Conservation (phyloP, 2,113 vertebrate genomes). For the Conger conger region DNA sequence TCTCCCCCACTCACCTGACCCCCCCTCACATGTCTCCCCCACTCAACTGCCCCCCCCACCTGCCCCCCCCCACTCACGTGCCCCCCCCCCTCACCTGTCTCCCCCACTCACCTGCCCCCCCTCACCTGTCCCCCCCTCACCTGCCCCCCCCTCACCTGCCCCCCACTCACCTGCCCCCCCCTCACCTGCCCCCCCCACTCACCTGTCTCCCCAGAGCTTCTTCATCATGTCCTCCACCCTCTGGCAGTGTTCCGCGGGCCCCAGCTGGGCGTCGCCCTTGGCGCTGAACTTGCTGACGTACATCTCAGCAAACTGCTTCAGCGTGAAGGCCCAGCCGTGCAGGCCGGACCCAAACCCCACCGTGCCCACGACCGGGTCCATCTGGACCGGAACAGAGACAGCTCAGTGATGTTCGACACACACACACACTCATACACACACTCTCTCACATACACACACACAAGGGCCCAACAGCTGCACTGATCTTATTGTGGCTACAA, state of each 20-base stretch:
- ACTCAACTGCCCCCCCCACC: constrained; percentile 88
- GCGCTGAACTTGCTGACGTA: constrained; percentile 91
- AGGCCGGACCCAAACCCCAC: constrained; percentile 95
- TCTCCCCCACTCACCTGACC: constrained; percentile 72
- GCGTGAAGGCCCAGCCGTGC: constrained; percentile 95
- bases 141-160: too few relatives aligned
- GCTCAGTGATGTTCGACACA: neutral
- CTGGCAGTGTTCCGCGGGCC: constrained; percentile 78
- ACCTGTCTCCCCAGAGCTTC: constrained; percentile 96
- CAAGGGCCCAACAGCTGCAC: too few relatives aligned
- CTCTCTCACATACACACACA: too few relatives aligned
- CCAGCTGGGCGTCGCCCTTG: constrained; percentile 83
- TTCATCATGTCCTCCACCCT: constrained; percentile 99
- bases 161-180: constrained; percentile 82
- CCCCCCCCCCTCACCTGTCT: constrained; percentile 70
- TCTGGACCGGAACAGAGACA: constrained; percentile 55
- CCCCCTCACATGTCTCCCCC: constrained; percentile 77
- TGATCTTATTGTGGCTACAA: too few relatives aligned
- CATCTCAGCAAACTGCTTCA: constrained; percentile 98
- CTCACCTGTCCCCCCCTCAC: constrained; percentile 89
- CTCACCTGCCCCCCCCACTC: neutral
- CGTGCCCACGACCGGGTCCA: constrained; percentile 85
- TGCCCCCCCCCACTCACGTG: too few relatives aligned
- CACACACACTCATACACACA: too few relatives aligned
- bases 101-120: constrained; percentile 75